Evolutionary conservation across 1,140 invertebrate species (phyloP), one percentile per base, ranked within the genome.

Genomic region (Bombus vancouverensis): DNA sequence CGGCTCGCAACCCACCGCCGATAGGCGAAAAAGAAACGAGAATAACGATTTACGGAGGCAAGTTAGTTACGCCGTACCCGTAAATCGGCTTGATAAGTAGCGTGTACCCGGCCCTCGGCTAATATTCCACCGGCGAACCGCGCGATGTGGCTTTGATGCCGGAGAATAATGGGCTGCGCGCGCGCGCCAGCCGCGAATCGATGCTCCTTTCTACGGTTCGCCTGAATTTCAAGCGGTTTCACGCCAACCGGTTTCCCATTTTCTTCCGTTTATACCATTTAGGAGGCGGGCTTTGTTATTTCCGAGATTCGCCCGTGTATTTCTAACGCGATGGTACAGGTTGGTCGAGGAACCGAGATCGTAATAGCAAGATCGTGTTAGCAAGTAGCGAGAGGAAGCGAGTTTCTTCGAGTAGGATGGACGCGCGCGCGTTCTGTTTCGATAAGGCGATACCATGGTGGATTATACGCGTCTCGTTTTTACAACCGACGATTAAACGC

Each of bases 1-100:
- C 37, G n/a, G n/a, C n/a, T 66, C 47, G 59, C 79, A 85, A 85
- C 57, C 83, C 78, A 39, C 59, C 34, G 42, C 32, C 39, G 83
- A 80, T 81, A 79, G 68, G 68, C 62, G 83, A 74, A 81, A 79
- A 86, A 53, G 78, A 85, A 80, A 42, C 79, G 65, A 83, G 66
- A 80, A 25, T 39, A 73, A 85, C 76, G 84, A 74, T 85, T 66
- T 62, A 62, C 53, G 42, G 37, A 68, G 75, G 37, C 37, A 9
- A 88, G 74, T 79, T 84, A 47, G 82, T 72, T 78, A 84, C 82
- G 74, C 53, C 82, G 82, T 62, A 81, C 68, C 77, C 83, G 83
- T 74, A 81, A 80, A 85, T 81, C 70, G 78, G 57, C 25, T 66
- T 34, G 83, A 85, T 81, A 85, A 85, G 66, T 59, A 70, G 47